Evolutionary conservation across 2,888 invertebrate genomes (phyloP).

Genomic region (Thereva nobilitata): DNA sequence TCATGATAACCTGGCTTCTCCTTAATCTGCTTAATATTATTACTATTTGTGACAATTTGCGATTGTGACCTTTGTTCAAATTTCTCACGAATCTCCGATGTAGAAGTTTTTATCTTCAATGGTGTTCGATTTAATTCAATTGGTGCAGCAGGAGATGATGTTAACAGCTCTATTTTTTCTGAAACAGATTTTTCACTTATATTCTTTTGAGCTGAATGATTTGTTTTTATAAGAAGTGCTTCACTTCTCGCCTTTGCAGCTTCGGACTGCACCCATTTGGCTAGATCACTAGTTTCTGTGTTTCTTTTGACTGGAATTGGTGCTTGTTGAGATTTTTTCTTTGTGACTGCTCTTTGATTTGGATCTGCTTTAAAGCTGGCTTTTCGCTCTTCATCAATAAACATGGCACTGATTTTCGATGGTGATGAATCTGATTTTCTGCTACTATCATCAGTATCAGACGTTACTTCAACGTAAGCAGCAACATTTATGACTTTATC

Average conservation of each 20-base stretch:
- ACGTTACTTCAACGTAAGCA: constrained; percentile 56
- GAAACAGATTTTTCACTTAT: constrained; percentile 42
- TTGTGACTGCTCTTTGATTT: constrained; percentile 48
- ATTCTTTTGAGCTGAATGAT: constrained; percentile 14
- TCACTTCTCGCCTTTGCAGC: constrained; percentile 48
- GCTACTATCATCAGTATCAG: constrained; percentile 58
- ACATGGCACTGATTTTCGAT: constrained; percentile 57
- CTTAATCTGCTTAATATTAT: constrained; percentile 32
- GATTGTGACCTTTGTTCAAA: constrained; percentile 52
- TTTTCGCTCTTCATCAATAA: constrained; percentile 58
- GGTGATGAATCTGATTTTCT: constrained; percentile 56
- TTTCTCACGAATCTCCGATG: constrained; percentile 57
- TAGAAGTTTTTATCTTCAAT: constrained; percentile 45
- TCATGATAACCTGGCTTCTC: constrained; percentile 51
- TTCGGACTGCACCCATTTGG: constrained; percentile 52
- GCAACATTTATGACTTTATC: constrained; percentile 58
- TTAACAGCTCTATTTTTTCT: constrained; percentile 40
- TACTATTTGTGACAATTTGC: constrained; percentile 39
- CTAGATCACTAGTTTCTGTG: constrained; percentile 45
- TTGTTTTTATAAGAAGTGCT: constrained; percentile 37
- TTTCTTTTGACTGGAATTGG: background rate
- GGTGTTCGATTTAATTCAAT: constrained; percentile 36
- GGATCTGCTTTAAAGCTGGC: constrained; percentile 57
- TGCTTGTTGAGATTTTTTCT: constrained; percentile 42
- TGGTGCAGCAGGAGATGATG: constrained; percentile 37